Evolutionary conservation across 2,888 invertebrate genomes (phyloP).

Genomic region (Xestia xanthographa): DNA sequence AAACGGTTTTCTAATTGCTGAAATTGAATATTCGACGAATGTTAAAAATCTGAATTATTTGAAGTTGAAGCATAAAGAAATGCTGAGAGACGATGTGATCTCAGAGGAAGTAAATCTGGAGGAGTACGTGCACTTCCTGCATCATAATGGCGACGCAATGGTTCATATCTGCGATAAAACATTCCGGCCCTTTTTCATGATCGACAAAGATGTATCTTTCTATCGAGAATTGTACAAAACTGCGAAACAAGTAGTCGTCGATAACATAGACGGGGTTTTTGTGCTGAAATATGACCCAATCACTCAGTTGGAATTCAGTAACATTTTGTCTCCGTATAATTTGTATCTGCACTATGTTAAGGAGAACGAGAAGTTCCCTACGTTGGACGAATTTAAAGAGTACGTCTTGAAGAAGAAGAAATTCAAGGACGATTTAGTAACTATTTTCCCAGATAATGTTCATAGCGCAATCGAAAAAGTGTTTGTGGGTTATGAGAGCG

Average conservation of each 20-base stretch:
- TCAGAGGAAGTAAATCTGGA: slow-evolving; percentile 31
- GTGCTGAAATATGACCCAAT: slow-evolving; percentile 19
- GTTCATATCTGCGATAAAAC: slow-evolving; percentile 31
- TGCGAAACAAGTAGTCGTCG: slow-evolving; percentile 11
- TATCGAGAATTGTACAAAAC: slow-evolving; percentile 17
- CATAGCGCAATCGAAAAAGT: background rate
- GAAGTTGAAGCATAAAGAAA: slow-evolving; percentile 33
- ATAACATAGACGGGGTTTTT: background rate
- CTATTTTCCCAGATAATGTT: slow-evolving; percentile 18
- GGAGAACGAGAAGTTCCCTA: slow-evolving; percentile 15
- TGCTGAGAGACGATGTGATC: slow-evolving; percentile 22
- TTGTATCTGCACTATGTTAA: slow-evolving; percentile 30
- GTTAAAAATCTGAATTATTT: slow-evolving; percentile 71
- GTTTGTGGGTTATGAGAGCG: slow-evolving; percentile 10
- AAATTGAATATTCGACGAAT: slow-evolving; percentile 64
- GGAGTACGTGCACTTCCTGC: slow-evolving; percentile 38
- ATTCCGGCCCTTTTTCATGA: slow-evolving; percentile 28
- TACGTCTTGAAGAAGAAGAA: slow-evolving; percentile 32
- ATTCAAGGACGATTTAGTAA: slow-evolving; percentile 31
- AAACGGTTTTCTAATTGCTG: too few species aligned
- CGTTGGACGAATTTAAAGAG: slow-evolving; percentile 21
- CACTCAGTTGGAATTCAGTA: slow-evolving; percentile 33
- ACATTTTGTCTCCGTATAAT: slow-evolving; percentile 21
- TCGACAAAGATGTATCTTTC: slow-evolving; percentile 24
- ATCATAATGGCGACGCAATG: background rate